Evolutionary conservation across 2,797 vertebrate species (phyloP).

Genomic region (Semaprochilodus insignis): DNA sequence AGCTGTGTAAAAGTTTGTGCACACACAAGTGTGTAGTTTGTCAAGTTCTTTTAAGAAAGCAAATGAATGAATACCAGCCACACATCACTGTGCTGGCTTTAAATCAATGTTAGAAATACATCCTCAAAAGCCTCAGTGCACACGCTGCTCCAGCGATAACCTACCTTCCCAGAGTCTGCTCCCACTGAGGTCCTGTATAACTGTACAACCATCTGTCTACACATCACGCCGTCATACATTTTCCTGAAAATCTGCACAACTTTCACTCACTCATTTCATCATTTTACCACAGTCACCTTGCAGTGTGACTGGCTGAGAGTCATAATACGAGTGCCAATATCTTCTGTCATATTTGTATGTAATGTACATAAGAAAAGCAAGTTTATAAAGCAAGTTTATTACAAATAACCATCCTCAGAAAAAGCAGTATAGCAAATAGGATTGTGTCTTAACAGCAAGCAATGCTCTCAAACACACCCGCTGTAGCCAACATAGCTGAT

Average conservation of each 20-base stretch:
- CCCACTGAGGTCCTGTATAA: constrained; percentile 11
- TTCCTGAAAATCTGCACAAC: neutral
- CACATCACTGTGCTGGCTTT: neutral
- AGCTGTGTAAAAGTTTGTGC: neutral
- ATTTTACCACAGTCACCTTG: too few species aligned
- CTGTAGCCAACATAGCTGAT: too few species aligned
- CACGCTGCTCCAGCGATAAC: neutral
- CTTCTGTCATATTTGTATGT: too few species aligned
- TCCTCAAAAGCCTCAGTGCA: neutral
- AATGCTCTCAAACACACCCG: too few species aligned
- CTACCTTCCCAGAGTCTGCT: neutral
- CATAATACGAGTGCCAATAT: too few species aligned
- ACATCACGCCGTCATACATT: neutral
- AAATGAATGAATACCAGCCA: neutral
- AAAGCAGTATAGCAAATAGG: too few species aligned
- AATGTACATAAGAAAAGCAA: too few species aligned
- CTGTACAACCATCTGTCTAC: neutral
- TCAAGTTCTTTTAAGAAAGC: neutral
- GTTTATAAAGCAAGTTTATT: too few species aligned
- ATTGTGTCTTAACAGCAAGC: too few species aligned
- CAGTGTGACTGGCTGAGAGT: too few species aligned
- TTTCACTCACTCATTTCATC: neutral
- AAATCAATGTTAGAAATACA: neutral
- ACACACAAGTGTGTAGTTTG: neutral
- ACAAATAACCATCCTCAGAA: too few species aligned